Percentiles rank a stretch among this genome's conserved stretches.
These are phyloP conservation scores for Troides oblongomaculatus DNA, from an alignment of 2,888 invertebrate species.

Conservation along the genomic window DNA sequence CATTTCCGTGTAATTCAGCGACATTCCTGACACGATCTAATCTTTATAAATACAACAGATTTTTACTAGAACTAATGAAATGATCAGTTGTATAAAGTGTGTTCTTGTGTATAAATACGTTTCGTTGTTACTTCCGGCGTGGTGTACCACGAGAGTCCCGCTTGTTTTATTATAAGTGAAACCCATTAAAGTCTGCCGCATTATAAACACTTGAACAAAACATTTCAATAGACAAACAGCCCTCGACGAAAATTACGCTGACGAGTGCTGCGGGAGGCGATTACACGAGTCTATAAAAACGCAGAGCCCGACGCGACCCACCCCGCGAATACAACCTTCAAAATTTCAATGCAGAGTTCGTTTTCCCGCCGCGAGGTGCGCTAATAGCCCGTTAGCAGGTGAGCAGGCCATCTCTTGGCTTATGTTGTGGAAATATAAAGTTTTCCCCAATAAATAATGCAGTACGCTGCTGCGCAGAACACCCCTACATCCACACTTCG, in stretches of 20 bases:
- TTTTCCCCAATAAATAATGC: conserved; percentile 77
- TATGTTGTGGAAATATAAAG: conserved; percentile 73
- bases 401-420: conserved; percentile 65
- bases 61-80: too few species aligned
- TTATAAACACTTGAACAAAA: conserved; percentile 29
- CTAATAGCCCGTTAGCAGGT: conserved; percentile 64
- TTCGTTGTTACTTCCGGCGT: background rate
- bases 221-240: conserved; percentile 33
- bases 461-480: conserved; percentile 42
- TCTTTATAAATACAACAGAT: too few species aligned
- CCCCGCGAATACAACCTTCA: conserved; percentile 21
- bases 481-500: conserved; percentile 29
- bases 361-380: conserved; percentile 43
- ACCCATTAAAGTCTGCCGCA: conserved; percentile 10
- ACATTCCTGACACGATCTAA: too few species aligned
- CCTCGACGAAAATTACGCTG: conserved; percentile 54
- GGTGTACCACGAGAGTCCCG: background rate
- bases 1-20: background rate
- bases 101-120: too few species aligned
- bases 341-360: conserved; percentile 35
- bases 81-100: too few species aligned
- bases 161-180: conserved; percentile 1
- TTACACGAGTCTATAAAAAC: conserved; percentile 62
- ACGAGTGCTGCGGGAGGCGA: conserved; percentile 42
- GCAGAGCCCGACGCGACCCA: conserved; percentile 44